A percentile compares a stretch with the other conserved stretches of the same genome.
Conservation (phyloP, 2,888 invertebrate genomes). For the Lasius platythorax region DNA sequence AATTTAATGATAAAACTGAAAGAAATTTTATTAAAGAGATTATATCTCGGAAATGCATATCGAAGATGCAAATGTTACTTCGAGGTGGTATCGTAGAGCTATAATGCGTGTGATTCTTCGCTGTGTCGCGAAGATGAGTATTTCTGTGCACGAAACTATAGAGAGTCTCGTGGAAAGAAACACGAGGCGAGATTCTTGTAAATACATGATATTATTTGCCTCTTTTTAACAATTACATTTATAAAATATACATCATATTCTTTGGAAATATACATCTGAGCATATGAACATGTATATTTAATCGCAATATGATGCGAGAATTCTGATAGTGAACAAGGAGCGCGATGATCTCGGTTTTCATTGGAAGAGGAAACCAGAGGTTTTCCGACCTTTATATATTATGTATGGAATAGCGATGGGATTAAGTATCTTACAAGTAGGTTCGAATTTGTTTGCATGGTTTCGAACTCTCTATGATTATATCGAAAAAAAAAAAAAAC, state of each 20-base stretch:
- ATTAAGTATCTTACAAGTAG: no score
- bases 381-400: neutral
- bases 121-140: slow-evolving; percentile 44
- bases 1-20: neutral
- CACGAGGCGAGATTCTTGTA: neutral
- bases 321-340: neutral
- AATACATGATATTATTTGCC: neutral
- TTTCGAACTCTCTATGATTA: no score
- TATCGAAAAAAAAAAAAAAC: no score
- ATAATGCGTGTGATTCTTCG: slow-evolving; percentile 7
- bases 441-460: no score
- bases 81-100: neutral
- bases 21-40: neutral
- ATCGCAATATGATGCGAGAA: neutral
- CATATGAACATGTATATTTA: neutral
- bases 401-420: no score
- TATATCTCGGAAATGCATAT: neutral
- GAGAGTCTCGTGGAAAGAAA: slow-evolving; percentile 11
- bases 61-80: neutral
- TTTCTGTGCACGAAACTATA: slow-evolving; percentile 45
- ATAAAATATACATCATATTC: neutral
- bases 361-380: neutral
- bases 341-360: neutral
- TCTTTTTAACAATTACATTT: neutral
- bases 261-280: neutral